Base-by-base conservation (phyloP, 2,113 vertebrate genomes). In the Cisticola juncidis region DNA sequence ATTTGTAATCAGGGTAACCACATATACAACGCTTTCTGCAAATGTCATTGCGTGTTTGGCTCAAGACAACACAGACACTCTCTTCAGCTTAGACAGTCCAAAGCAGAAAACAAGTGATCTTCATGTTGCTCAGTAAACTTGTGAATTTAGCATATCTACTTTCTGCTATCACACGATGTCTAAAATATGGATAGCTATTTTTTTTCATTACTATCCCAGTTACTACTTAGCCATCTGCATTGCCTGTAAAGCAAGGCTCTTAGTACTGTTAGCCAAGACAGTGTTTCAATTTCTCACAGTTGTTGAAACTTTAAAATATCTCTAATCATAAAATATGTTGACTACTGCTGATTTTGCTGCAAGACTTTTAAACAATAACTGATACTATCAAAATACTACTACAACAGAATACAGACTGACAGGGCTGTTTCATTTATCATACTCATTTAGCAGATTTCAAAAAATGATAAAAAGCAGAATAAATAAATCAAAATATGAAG, bases 221-320 rank as follows among this genome's bases (percentile, higher is more conserved):
- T 51, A 29, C 31, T 77, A 40, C 7, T 24, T 20, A 54, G 45
- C 29, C 51, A 73, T 29, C 62, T 86, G 24, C 18, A 31, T 24
- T 57, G 19, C 54, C 23, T 38, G 26, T 12, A 80, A 65, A 1
- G 3, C 14, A 82, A 45, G 42, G 35, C 25, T 86, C 26, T 33
- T 28, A 4, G 9, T 33, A 35, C 11, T 9, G 1, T 8, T 60
- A 50, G 6, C 24, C 40, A 35, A 58, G 35, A 57, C 0, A 3
- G 17, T 15, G 28, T 22, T 86, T 80, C 80, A 24, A 4, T 53
- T 93, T 86, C 51, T 45, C 23, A 11, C 4, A 50, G 25, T 11
- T 81, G 11, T 7, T 72, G 28, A 25, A 71, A 36, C 26, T 64
- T 10, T 29, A 78, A 74, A 86, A 81, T 36, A 81, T 9, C 19